Conservation (phyloP, 2,113 vertebrate species). For the Stigmatopora argus region DNA sequence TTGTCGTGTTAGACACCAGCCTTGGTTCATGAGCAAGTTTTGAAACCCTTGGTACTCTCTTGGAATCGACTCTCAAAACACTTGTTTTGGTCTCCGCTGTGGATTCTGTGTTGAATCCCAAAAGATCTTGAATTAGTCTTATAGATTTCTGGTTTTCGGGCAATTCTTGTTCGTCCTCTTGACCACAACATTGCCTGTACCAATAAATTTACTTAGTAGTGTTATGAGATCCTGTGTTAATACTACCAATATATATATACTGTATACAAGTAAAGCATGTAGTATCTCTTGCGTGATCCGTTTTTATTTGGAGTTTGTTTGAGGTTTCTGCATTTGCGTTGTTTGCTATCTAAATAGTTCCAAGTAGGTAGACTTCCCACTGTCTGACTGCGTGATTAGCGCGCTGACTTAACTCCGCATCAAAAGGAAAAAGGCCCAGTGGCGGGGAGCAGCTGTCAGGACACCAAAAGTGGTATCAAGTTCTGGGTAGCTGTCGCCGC, state of each 20-base stretch:
- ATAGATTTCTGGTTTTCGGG: no score
- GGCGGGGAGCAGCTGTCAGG: slow-evolving; percentile 49
- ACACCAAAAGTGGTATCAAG: slow-evolving; percentile 35
- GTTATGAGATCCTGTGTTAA: no score
- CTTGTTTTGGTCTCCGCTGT: no score
- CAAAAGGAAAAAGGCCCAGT: slow-evolving; percentile 38
- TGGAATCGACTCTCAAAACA: no score
- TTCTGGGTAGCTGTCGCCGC: slow-evolving; percentile 40
- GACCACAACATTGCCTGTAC: no score
- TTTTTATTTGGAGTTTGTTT: background rate
- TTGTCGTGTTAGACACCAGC: background rate
- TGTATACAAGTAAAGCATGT: background rate
- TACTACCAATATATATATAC: background rate
- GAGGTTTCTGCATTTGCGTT: background rate
- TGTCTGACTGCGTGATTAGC: slow-evolving; percentile 49
- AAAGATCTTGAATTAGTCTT: no score
- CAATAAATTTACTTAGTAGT: no score
- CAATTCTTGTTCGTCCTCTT: no score
- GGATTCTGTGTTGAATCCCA: no score
- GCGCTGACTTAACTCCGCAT: slow-evolving; percentile 59
- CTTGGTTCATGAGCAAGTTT: no score
- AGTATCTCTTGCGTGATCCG: background rate
- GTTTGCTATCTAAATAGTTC: slow-evolving; percentile 28
- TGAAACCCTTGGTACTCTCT: no score
- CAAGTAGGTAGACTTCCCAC: slow-evolving; percentile 56